Percentiles rank a stretch among this genome's conserved stretches.
Conservation (phyloP, 2,113 vertebrate species). For the Corydoras maculifer region DNA sequence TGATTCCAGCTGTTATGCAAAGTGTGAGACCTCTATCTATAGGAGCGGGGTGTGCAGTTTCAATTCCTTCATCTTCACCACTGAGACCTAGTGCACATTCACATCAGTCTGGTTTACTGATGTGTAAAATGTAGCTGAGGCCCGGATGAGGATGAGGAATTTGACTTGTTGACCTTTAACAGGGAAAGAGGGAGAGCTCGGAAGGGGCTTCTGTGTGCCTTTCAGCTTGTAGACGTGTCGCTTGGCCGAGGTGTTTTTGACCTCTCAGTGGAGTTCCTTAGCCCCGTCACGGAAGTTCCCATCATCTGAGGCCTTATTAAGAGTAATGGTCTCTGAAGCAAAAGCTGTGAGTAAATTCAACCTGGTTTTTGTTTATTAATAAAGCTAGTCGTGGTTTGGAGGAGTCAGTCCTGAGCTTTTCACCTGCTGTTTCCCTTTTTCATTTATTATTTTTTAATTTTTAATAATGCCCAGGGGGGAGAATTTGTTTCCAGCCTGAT, state of each 20-base stretch:
- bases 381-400: background rate
- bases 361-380: background rate
- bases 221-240: conserved; percentile 14
- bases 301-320: background rate
- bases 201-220: conserved; percentile 16
- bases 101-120: background rate
- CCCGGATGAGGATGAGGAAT: conserved; percentile 41
- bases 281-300: background rate
- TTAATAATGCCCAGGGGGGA: background rate
- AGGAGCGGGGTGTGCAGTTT: background rate
- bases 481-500: conserved; percentile 2
- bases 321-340: background rate
- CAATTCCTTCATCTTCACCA: background rate
- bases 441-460: background rate
- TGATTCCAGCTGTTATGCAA: conserved; percentile 11
- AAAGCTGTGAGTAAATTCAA: background rate
- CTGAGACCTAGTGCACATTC: background rate
- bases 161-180: conserved; percentile 41
- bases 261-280: conserved; percentile 1
- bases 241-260: conserved; percentile 21
- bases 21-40: background rate
- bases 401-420: background rate
- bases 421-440: background rate
- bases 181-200: conserved; percentile 15
- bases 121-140: conserved; percentile 35